These are phyloP conservation scores for Bellardia pandia DNA, from an alignment of 2,888 invertebrate species.

Conservation along the genomic window DNA sequence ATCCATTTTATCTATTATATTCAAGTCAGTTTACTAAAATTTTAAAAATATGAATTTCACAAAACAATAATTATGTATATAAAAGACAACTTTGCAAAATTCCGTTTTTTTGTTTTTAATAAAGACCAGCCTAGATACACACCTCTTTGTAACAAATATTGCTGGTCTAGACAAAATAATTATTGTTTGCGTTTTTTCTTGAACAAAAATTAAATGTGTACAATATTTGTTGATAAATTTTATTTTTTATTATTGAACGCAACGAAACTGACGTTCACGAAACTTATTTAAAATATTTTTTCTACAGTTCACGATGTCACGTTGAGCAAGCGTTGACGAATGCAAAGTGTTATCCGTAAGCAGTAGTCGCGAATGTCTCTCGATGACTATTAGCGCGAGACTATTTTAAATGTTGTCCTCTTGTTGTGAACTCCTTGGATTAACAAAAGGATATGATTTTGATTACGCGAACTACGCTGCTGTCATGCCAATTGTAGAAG, in stretches of 20 bases:
- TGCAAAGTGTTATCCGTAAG: slow-evolving; percentile 49
- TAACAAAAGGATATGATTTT: slow-evolving; percentile 80
- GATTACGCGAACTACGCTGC: slow-evolving; percentile 74
- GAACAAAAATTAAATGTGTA: background rate
- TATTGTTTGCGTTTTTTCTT: background rate
- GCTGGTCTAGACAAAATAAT: background rate
- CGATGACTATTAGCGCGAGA: slow-evolving; percentile 31
- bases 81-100: background rate
- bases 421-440: slow-evolving; percentile 79
- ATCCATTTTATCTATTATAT: slow-evolving; percentile 76
- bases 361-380: slow-evolving; percentile 32
- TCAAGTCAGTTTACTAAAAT: slow-evolving; percentile 12
- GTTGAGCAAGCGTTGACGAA: slow-evolving; percentile 41
- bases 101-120: background rate
- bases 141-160: slow-evolving; percentile 26
- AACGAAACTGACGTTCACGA: slow-evolving; percentile 40
- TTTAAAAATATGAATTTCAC: slow-evolving; percentile 10
- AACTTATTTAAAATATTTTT: slow-evolving; percentile 14
- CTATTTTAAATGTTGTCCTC: slow-evolving; percentile 63
- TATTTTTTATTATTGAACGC: slow-evolving; percentile 4
- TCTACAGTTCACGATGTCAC: slow-evolving; percentile 28
- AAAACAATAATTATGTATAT: background rate
- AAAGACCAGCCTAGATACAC: slow-evolving; percentile 12
- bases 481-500: slow-evolving; percentile 71
- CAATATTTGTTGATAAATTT: background rate